phyloP scores from a whole-genome alignment of 2,888 invertebrate species.

The Rapana venosa region DNA sequence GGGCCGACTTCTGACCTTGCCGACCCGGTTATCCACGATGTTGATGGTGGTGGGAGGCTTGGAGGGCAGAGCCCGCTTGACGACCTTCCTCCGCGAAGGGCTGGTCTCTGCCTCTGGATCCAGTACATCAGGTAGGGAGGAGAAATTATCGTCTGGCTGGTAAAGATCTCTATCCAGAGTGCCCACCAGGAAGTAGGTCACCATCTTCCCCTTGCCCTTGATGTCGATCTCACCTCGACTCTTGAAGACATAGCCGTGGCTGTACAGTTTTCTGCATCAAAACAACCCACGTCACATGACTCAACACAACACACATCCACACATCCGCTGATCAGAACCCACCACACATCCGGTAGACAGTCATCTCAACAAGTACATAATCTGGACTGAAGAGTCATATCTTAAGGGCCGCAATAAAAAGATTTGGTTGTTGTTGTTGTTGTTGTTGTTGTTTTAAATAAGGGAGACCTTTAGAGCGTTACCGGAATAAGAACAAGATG shows the following conservation, averaged over 20 bases:
- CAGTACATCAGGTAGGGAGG: slow-evolving; percentile 22
- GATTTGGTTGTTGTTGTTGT: too few relatives aligned
- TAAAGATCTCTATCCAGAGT: slow-evolving; percentile 24
- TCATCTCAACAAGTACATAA: too few relatives aligned
- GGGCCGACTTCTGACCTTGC: neutral
- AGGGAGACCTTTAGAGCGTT: too few relatives aligned
- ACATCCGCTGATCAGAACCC: too few relatives aligned
- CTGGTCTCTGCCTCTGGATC: neutral
- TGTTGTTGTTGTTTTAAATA: too few relatives aligned
- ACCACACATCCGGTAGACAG: too few relatives aligned
- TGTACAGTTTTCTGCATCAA: slow-evolving; percentile 37
- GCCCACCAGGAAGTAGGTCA: slow-evolving; percentile 46
- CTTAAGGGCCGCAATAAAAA: too few relatives aligned
- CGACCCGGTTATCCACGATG: neutral
- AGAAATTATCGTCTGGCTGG: slow-evolving; percentile 38
- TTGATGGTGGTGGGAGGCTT: neutral
- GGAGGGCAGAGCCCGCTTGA: neutral
- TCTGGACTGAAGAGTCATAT: too few relatives aligned
- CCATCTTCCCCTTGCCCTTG: slow-evolving; percentile 48
- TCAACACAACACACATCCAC: neutral
- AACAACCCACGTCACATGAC: neutral
- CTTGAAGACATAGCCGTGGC: slow-evolving; percentile 47
- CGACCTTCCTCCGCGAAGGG: neutral
- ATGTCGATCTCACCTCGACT: slow-evolving; percentile 42
- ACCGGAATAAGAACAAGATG: too few relatives aligned